phyloP scores from a whole-genome alignment of 1,140 invertebrate species.

The Vanessa tameamea region DNA sequence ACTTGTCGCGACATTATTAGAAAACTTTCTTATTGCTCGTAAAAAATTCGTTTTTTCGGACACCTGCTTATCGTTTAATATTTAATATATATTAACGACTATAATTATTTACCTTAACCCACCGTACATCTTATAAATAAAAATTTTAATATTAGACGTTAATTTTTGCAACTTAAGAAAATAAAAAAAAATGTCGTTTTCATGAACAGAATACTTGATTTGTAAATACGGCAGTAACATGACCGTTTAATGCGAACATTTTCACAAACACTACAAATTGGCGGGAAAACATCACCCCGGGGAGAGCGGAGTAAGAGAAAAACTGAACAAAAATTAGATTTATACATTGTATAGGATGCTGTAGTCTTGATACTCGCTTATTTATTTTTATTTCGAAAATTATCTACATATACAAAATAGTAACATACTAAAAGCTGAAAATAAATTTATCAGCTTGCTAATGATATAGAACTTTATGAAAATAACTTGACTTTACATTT shows the following conservation, averaged over 20 bases:
- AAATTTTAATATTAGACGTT: not conserved
- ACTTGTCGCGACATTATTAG: conserved; percentile 66
- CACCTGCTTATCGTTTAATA: conserved; percentile 50
- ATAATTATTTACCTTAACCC: not conserved
- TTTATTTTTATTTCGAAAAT: not conserved
- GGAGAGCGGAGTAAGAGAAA: conserved; percentile 62
- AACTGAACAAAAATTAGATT: conserved; percentile 75
- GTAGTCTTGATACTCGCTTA: conserved; percentile 53
- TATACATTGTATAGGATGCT: conserved; percentile 42
- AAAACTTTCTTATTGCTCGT: conserved; percentile 69
- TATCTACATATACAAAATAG: too few species aligned
- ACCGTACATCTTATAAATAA: not conserved
- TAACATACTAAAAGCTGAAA: too few species aligned
- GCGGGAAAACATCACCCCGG: conserved; percentile 55
- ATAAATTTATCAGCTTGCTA: too few species aligned
- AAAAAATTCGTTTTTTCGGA: conserved; percentile 61
- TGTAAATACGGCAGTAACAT: conserved; percentile 45
- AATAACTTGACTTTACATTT: too few species aligned
- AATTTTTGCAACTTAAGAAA: not conserved
- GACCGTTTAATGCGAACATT: conserved; percentile 58
- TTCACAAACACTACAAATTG: conserved; percentile 71
- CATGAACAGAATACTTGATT: conserved; percentile 34
- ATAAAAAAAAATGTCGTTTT: not conserved
- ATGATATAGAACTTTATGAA: too few species aligned
- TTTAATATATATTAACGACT: conserved; percentile 13